phyloP scores from a whole-genome alignment of 1,140 invertebrate genomes.

The Aphaenogaster rudis region DNA sequence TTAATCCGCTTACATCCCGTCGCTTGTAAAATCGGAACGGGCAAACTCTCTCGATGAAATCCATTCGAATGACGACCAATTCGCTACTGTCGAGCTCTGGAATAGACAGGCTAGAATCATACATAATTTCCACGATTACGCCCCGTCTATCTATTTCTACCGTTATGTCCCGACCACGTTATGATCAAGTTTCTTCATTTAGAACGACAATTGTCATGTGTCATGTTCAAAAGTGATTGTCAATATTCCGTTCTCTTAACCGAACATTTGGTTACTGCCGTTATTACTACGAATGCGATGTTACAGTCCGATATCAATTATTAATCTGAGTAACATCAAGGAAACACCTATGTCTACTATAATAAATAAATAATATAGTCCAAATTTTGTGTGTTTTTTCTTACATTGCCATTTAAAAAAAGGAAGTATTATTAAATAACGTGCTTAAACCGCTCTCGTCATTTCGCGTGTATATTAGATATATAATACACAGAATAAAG shows the following conservation, averaged over 20 bases:
- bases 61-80: conserved; percentile 27
- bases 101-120: conserved; percentile 12
- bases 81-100: conserved; percentile 8
- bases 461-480: neutral
- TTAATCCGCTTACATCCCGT: conserved; percentile 53
- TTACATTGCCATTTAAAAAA: neutral
- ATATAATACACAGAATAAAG: neutral
- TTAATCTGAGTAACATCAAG: neutral
- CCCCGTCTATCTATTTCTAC: conserved; percentile 15
- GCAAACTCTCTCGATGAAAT: conserved; percentile 18
- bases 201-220: conserved; percentile 1
- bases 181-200: conserved; percentile 10
- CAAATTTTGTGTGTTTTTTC: neutral
- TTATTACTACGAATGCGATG: neutral
- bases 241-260: neutral
- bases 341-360: neutral
- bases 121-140: conserved; percentile 31
- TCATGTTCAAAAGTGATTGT: neutral
- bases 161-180: neutral
- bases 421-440: neutral
- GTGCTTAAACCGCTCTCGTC: neutral
- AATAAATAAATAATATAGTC: neutral
- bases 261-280: neutral
- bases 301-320: neutral
- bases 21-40: conserved; percentile 39